Evolutionary conservation across 1,140 invertebrate genomes (phyloP), one percentile per base, ranked within the genome.

Genomic region (Solenopsis fugax): DNA sequence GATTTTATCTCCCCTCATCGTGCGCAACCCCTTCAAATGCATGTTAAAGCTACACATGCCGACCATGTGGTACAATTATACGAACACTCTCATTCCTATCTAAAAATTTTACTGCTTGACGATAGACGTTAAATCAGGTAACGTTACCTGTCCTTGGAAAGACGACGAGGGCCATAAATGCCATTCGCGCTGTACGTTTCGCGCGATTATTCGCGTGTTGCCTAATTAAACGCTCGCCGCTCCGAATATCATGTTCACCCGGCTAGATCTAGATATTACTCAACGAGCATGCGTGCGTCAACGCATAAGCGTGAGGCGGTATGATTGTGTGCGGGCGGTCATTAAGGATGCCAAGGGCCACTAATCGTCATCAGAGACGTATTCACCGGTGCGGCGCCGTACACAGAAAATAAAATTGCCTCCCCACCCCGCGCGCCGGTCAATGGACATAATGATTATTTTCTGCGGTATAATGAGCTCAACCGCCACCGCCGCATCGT

Each of bases 331-430:
- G 54, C 76, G 91, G 80, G 80, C 88, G 90, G 86, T 92, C 92
- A 93, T 93, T 93, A 92, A 92, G 92, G 89, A 93, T 92, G 91
- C 91, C 91, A 87, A 89, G 88, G 90, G 92, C 92, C 91, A 93
- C 92, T 93, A 93, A 92, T 92, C 92, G 92, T 93, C 92, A 93
- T 93, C 92, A 93, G 92, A 92, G 87, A 90, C 90, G 91, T 90
- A 93, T 93, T 93, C 92, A 93, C 85, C 89, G 88, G 71, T 87
- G 73, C 87, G 89, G 76, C 86, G 81, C 87, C 78, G 88, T 76
- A 91, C 88, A 78, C 64, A 88, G 87, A 91, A 93, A 91, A 91
- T 92, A 92, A 93, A 93, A 93, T 92, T 92, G 89, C 87, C 85
- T 71, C 71, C 60, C 84, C 37, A 65, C 50, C 41, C 41, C 34